A percentile compares a stretch with the other conserved stretches of the same genome.
Conservation (phyloP, 2,888 invertebrate genomes). For the Drymonia ruficornis region DNA sequence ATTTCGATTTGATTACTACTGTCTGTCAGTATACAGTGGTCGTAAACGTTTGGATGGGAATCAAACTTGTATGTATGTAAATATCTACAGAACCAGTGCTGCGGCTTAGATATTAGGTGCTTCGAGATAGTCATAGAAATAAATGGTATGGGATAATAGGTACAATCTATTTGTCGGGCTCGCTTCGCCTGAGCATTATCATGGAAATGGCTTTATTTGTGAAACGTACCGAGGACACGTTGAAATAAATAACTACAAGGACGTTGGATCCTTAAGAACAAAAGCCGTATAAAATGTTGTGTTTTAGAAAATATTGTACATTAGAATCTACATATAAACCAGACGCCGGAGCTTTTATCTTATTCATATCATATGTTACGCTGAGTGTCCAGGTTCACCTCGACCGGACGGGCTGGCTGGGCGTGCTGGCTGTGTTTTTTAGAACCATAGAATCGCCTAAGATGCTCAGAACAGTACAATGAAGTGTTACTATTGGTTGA, state of each 20-base stretch:
- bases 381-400: too few species aligned
- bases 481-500: too few species aligned
- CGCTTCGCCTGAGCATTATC: conserved; percentile 43
- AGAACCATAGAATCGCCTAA: too few species aligned
- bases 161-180: conserved; percentile 46
- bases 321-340: too few species aligned
- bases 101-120: conserved; percentile 26
- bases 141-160: conserved; percentile 43
- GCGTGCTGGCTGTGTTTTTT: too few species aligned
- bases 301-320: too few species aligned
- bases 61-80: conserved; percentile 22
- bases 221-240: conserved; percentile 38
- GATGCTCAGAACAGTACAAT: too few species aligned
- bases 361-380: too few species aligned
- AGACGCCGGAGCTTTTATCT: too few species aligned
- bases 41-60: conserved; percentile 48
- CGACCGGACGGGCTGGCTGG: too few species aligned
- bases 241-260: conserved; percentile 11
- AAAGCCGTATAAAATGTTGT: conserved; percentile 3
- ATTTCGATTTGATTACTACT: conserved; percentile 65
- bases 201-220: conserved; percentile 49
- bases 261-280: conserved; percentile 12
- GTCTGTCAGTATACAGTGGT: conserved; percentile 49
- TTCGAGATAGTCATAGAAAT: conserved; percentile 44
- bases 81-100: conserved; percentile 11